phyloP scores from a whole-genome alignment of 2,797 vertebrate genomes.

The Fistularia commersonii region DNA sequence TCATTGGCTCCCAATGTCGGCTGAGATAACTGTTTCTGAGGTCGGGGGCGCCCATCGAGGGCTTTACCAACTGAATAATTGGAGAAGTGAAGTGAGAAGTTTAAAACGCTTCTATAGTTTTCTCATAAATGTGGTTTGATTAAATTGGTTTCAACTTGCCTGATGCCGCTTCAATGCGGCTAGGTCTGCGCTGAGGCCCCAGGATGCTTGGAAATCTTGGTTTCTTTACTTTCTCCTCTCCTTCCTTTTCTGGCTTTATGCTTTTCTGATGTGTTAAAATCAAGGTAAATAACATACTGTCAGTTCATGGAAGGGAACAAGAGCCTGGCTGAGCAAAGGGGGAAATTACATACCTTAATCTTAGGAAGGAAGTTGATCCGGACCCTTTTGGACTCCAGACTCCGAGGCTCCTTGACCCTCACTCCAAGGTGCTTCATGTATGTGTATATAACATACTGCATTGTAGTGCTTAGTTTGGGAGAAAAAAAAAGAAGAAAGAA shows the following conservation, averaged over 20 bases:
- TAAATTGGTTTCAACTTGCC: constrained; percentile 69
- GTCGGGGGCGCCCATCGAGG: constrained; percentile 84
- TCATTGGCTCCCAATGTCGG: constrained; percentile 80
- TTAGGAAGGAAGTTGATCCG: constrained; percentile 88
- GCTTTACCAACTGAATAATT: constrained; percentile 79
- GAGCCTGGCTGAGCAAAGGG: background rate
- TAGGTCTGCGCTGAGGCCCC: constrained; percentile 86
- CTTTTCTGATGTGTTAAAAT: constrained; percentile 78
- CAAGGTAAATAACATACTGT: constrained; percentile 4
- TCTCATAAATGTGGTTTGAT: rapidly evolving
- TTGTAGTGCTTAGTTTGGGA: constrained; percentile 75
- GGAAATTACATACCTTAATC: constrained; percentile 81
- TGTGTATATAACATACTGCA: constrained; percentile 89
- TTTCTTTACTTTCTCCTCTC: constrained; percentile 91
- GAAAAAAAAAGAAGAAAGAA: constrained; percentile 12
- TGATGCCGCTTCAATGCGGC: constrained; percentile 83
- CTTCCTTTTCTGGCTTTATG: constrained; percentile 92
- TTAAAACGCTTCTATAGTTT: background rate
- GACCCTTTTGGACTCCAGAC: constrained; percentile 87
- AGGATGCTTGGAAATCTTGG: constrained; percentile 89
- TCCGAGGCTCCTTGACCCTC: constrained; percentile 89
- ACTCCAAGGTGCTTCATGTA: constrained; percentile 97
- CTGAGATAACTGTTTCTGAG: constrained; percentile 87
- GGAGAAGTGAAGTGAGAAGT: constrained; percentile 3
- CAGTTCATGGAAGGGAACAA: background rate